phyloP scores from a whole-genome alignment of 53 echinoderm and acorn worm species.

The Temnopleurus reevesii region DNA sequence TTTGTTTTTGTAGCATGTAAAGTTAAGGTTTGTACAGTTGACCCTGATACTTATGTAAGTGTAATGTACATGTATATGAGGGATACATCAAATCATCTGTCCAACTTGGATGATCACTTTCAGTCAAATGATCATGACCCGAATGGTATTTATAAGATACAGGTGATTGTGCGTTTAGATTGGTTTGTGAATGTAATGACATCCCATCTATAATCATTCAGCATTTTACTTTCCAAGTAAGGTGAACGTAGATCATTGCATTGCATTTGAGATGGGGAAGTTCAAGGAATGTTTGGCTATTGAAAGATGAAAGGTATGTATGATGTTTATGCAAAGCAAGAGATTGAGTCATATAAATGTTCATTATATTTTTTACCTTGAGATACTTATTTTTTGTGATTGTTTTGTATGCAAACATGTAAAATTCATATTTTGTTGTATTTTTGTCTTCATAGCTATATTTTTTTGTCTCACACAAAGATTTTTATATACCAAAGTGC shows the following conservation, averaged over 20 bases:
- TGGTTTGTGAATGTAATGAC: background rate
- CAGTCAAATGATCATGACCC: no score
- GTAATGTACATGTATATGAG: background rate
- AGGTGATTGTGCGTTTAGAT: background rate
- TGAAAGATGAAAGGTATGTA: background rate
- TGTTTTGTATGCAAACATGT: conserved; percentile 53
- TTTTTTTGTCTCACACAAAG: conserved; percentile 38
- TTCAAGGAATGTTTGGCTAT: background rate
- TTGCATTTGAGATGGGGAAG: background rate
- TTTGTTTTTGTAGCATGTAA: background rate
- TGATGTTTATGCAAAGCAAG: background rate
- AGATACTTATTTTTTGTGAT: conserved; percentile 43
- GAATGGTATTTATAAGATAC: background rate
- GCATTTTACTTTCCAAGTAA: background rate
- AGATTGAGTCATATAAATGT: conserved; percentile 36
- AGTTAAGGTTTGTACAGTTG: conserved; percentile 20
- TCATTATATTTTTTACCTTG: conserved; percentile 53
- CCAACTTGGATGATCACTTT: background rate
- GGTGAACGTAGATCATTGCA: background rate
- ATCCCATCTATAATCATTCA: conserved; percentile 5
- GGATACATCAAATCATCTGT: background rate
- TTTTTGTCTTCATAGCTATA: conserved; percentile 46
- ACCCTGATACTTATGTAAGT: background rate
- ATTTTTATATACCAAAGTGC: conserved; percentile 62
- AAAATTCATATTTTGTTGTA: conserved; percentile 54